Percentiles rank a stretch among this genome's conserved stretches.
Conservation (phyloP, 2,888 invertebrate species). For the Cheilosia urbana region DNA sequence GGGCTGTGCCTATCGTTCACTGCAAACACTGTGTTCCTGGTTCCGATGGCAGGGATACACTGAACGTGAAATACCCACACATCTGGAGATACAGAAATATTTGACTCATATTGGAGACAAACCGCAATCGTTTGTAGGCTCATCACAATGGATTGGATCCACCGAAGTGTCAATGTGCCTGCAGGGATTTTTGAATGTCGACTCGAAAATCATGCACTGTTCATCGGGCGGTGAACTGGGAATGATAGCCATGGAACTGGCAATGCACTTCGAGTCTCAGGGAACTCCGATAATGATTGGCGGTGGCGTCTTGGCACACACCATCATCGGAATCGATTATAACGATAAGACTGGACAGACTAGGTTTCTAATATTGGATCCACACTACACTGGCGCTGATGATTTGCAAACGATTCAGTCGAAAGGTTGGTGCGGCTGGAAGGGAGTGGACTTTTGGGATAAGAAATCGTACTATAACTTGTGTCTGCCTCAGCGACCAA, state of each 20-base stretch:
- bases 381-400: constrained; percentile 97
- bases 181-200: constrained; percentile 90
- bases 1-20: constrained; percentile 99
- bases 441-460: constrained; percentile 96
- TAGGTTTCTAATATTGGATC: constrained; percentile 98
- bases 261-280: constrained; percentile 95
- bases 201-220: constrained; percentile 92
- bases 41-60: constrained; percentile 95
- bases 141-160: constrained; percentile 98
- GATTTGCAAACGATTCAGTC: constrained; percentile 89
- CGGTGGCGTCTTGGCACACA: constrained; percentile 99
- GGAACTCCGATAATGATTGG: constrained; percentile 99
- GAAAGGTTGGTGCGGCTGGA: constrained; percentile 99
- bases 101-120: constrained; percentile 98
- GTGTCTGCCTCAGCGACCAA: constrained; percentile 91
- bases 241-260: constrained; percentile 91
- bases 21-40: constrained; percentile 99
- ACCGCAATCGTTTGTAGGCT: constrained; percentile 92
- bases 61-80: constrained; percentile 90
- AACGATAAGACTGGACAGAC: constrained; percentile 91
- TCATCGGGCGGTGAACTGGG: constrained; percentile 93
- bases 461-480: constrained; percentile 97
- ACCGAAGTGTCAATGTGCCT: constrained; percentile 97
- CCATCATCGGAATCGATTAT: constrained; percentile 97
- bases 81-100: constrained; percentile 95